Conservation (phyloP, 1,140 invertebrate genomes). For the fruit fly (Drosophila melanogaster) region Release_6_plus_ISO1_MT NT_037436.4:3499501-3500000, state of each 20-base stretch:
- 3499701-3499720: constrained; percentile 32
- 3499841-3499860: constrained; percentile 30
- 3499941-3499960: too few species aligned
- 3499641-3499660: constrained; percentile 51
- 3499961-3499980: too few species aligned
- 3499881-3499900: too few species aligned
- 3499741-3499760: constrained; percentile 19
- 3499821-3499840: constrained; percentile 27
- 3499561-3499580: constrained; percentile 37
- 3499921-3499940: too few species aligned
- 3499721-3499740: constrained; percentile 19
- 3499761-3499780: background rate
- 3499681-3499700: constrained; percentile 9
- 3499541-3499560: background rate
- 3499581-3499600: constrained; percentile 79
- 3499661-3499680: constrained; percentile 31
- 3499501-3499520: constrained; percentile 72
- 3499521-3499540: constrained; percentile 5
- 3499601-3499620: constrained; percentile 65
- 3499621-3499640: constrained; percentile 32
- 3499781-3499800: constrained; percentile 35
- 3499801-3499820: constrained; percentile 44
- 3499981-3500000: background rate
- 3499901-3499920: too few species aligned
- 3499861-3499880: background rate